These are phyloP conservation scores for Akabosia matsudoensis DNA, from an alignment of 1,140 invertebrate species.

Conservation along the genomic window DNA sequence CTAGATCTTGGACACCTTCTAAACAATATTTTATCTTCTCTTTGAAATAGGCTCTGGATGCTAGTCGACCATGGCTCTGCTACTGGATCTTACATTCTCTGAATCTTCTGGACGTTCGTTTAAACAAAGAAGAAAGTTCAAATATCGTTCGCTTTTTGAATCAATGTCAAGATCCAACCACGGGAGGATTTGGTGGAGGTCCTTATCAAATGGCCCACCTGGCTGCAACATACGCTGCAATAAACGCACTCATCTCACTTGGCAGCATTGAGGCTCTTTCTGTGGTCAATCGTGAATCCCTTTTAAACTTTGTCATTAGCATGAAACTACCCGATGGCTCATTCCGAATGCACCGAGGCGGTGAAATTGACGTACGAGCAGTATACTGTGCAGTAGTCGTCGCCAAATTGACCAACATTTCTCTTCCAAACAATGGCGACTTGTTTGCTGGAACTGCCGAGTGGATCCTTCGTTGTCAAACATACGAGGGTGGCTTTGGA, in stretches of 20 bases:
- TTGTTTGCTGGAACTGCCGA: conserved; percentile 81
- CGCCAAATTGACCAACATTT: conserved; percentile 76
- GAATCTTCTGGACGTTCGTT: conserved; percentile 70
- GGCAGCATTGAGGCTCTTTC: conserved; percentile 81
- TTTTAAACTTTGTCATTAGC: conserved; percentile 73
- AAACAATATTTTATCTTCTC: conserved; percentile 48
- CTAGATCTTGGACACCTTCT: conserved; percentile 30
- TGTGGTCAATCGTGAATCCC: conserved; percentile 71
- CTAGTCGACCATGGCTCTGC: conserved; percentile 90
- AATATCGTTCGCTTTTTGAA: conserved; percentile 66
- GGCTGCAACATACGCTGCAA: conserved; percentile 94
- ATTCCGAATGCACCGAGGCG: conserved; percentile 84
- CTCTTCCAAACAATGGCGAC: conserved; percentile 63
- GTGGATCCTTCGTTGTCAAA: conserved; percentile 91
- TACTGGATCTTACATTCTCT: conserved; percentile 93
- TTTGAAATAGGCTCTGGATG: conserved; percentile 80
- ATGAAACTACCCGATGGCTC: conserved; percentile 80
- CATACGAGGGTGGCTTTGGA: conserved; percentile 97
- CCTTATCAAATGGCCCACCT: conserved; percentile 87
- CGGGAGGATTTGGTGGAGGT: conserved; percentile 91
- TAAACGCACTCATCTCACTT: conserved; percentile 85
- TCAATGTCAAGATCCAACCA: conserved; percentile 54
- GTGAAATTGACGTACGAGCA: conserved; percentile 93
- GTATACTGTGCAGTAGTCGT: conserved; percentile 91
- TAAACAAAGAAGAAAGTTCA: conserved; percentile 64